Evolutionary conservation across 2,113 vertebrate species (phyloP), one percentile per base, ranked within the genome.

Genomic region (Cichladusa arquata): DNA sequence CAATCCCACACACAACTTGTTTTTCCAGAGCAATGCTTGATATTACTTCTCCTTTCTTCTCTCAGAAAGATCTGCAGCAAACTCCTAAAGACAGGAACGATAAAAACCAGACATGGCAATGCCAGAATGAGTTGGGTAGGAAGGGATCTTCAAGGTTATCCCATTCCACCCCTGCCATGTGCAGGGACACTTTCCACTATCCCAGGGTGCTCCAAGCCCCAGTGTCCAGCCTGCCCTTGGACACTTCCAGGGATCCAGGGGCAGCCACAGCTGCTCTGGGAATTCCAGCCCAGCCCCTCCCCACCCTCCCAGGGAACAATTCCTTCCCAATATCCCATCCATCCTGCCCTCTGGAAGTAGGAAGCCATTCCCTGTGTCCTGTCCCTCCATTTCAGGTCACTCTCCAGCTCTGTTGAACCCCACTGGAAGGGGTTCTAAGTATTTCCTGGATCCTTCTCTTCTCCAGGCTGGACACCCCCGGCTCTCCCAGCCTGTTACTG

Each of bases 241-340:
- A 0, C 45, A 38, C 45, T 60, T 0, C 23, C 53, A 89, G 38
- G 28, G 28, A 25, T 45, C 17, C 67, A 45, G 44, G 23, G 36
- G 8, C 44, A 57, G 58, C 18, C 31, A 19, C 26, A 44, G 44
- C 66, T 72, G 1, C 58, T 73, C 66, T 64, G 42, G 25, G 11
- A 36, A 36, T 36, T 36, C 36, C 36, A 36, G 36, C 36, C 36
- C 17, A 66, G 45, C 45, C 62, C 28, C 33, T 69, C 0, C 0
- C 33, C 22, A 15, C 12, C 36, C 33, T 60, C 6, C 0, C 22
- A 51, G 22, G 17, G 11, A 60, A 1, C 0, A 69, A 36, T 78
- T 61, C 11, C 45, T 25, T 36, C 36, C 36, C 36, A 38, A 2
- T n/a, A 12, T 66, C 11, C 28, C 38, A 67, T 5, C 28, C 0